Evolutionary conservation across 1,140 invertebrate genomes (phyloP), one percentile per base, ranked within the genome.

Genomic region (Panagrolaimus sp.): DNA sequence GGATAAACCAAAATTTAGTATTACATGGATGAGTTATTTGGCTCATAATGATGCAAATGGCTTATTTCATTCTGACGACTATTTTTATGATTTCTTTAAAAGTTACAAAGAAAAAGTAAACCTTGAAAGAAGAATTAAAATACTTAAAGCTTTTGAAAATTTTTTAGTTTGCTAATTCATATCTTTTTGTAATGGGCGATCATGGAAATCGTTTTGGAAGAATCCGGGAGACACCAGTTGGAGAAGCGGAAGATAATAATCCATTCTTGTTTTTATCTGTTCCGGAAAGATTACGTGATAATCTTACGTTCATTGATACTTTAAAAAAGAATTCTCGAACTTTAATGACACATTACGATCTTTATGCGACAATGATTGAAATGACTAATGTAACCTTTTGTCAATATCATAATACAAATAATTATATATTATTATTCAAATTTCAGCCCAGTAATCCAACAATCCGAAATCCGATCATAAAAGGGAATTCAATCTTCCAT

Each of bases 21-120:
- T 69, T n/a, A 28, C 63, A 9, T 71, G 69, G 69, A 67, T 71
- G 65, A 67, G 69, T 1, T 14, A 69, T 28, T 71, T 71, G 43
- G 69, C 69, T 1, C 69, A 71, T 45, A 43, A 71, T 17, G 65
- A 71, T 17, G n/a, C 15, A 10, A 69, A 48, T 9, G 65, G 47
- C 15, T 21, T 71, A 1, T 71, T 71, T 44, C 69, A 70, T 55
- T 17, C 58, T 12, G 68, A 70, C 26, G 46, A 43, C 0, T 32
- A 70, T 26, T 67, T 70, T 43, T 24, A 55, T 24, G 45, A 70
- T 12, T 70, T 70, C 43, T 70, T 70, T 67, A 48, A 43, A 21
- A 55, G 21, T 5, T 44, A 38, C 26, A 70, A 67, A 15, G 15
- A 67, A 38, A 70, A 72, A 38, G 69, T 71, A 43, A 5, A 7